phyloP scores from a whole-genome alignment of 1,140 invertebrate species.

The Drosophila chauvacae region DNA sequence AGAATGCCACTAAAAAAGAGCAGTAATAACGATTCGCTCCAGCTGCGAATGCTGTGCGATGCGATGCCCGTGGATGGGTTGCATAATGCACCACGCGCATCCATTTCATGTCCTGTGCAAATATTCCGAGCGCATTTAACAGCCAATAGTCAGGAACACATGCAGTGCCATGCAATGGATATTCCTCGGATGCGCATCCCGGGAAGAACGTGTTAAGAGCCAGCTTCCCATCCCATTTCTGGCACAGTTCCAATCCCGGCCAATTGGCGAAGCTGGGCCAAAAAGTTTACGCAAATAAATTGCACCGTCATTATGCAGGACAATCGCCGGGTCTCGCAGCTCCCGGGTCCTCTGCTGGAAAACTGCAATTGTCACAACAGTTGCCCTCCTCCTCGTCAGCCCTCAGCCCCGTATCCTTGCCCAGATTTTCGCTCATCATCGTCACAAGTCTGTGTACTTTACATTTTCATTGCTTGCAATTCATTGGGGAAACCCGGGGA shows the following conservation, averaged over 20 bases:
- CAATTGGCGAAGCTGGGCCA: slow-evolving; percentile 27
- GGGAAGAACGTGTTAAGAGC: slow-evolving; percentile 16
- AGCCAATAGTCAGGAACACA: slow-evolving; percentile 46
- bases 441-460: slow-evolving; percentile 56
- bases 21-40: slow-evolving; percentile 37
- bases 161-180: slow-evolving; percentile 8
- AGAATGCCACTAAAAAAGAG: slow-evolving; percentile 19
- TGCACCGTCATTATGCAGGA: slow-evolving; percentile 64
- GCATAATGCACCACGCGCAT: slow-evolving; percentile 5
- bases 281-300: slow-evolving; percentile 80
- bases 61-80: slow-evolving; percentile 5
- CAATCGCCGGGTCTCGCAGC: slow-evolving; percentile 19
- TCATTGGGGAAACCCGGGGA: slow-evolving; percentile 36
- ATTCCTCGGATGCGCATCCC: slow-evolving; percentile 1
- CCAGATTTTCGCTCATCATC: slow-evolving; percentile 55
- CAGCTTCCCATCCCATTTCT: slow-evolving; percentile 5
- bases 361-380: slow-evolving; percentile 57
- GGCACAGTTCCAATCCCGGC: slow-evolving; percentile 39
- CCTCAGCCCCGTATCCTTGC: slow-evolving; percentile 23
- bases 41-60: slow-evolving; percentile 24
- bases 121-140: slow-evolving; percentile 44
- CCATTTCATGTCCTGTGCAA: slow-evolving; percentile 20
- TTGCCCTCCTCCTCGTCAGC: not conserved
- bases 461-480: slow-evolving; percentile 79
- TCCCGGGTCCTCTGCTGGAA: slow-evolving; percentile 18